Evolutionary conservation across 2,113 vertebrate genomes (phyloP), one percentile per base, ranked within the genome.

Genomic region (Pleuronectes platessa): DNA sequence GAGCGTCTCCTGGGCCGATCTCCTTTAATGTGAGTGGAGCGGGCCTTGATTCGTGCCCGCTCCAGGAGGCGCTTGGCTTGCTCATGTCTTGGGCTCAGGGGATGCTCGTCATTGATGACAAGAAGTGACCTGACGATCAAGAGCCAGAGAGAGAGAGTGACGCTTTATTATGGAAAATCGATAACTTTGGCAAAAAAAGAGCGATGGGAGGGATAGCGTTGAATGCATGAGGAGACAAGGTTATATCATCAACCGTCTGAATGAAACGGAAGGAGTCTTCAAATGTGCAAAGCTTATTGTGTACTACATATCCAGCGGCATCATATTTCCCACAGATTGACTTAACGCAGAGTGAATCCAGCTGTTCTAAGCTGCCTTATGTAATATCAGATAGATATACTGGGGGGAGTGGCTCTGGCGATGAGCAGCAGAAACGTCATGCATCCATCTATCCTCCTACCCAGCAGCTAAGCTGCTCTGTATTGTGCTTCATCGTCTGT

Each of bases 11-110:
- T 88, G 79, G 94, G 91, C 13, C 94, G 95, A 85, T 94, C 96
- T 40, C 93, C 95, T 24, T 96, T 95, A 67, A 95, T 68, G 0
- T 95, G 96, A 86, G 88, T 95, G 45, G 95, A 96, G 40, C 95
- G 95, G 86, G 97, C 96, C 93, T 98, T 98, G 92, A 96, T 95
- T 62, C 97, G 94, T 23, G 96, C 96, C 42, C 91, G 92, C 88
- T 96, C 96, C 86, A 96, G 93, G 81, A 97, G 94, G 83, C 94
- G 95, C 90, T 96, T 97, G 86, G 96, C 96, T 88, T 97, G 95
- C 85, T 98, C 96, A 14, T 96, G 96, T 87, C 96, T 94, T 13
- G 96, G 94, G 76, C 96, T 98, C 91, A 95, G 93, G 81, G 92
- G 85, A 0, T 96, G 94, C 62, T 96, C 95, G n/a, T 80, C 94